Evolutionary conservation across 1,140 invertebrate species (phyloP).

Genomic region (Nixonia krombeini): DNA sequence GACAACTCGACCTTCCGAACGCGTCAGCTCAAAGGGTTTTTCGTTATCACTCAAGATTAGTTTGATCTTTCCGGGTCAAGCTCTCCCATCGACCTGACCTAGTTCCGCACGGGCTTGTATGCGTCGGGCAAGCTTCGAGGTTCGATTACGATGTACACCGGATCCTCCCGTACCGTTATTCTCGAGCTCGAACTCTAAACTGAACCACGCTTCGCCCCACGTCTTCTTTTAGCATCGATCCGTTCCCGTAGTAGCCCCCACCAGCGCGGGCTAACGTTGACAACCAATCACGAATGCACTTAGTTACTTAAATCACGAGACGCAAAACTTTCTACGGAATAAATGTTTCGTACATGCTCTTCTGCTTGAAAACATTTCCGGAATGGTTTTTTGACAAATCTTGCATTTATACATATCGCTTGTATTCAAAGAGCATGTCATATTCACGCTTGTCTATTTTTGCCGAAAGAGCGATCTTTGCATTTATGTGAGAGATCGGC

Average conservation of each 20-base stretch:
- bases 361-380: too few species aligned
- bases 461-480: too few species aligned
- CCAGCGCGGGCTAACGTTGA: too few species aligned
- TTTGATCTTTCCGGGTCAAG: too few species aligned
- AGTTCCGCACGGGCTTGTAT: not conserved
- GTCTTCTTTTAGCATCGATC: constrained; percentile 59
- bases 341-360: too few species aligned
- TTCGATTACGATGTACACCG: constrained; percentile 1
- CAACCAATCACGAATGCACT: constrained; percentile 13
- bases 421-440: too few species aligned
- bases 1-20: not conserved
- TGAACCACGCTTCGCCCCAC: constrained; percentile 47
- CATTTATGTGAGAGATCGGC: too few species aligned
- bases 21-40: not conserved
- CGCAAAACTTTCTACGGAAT: constrained; percentile 30
- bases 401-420: too few species aligned
- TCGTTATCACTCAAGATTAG: not conserved
- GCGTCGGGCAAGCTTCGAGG: not conserved
- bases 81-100: not conserved
- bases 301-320: constrained; percentile 15
- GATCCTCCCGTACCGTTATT: constrained; percentile 4
- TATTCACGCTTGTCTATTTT: too few species aligned
- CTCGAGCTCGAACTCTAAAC: constrained; percentile 48
- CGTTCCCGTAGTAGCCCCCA: constrained; percentile 31
- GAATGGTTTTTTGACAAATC: too few species aligned